These are phyloP conservation scores for Conchocele bisecta DNA, from an alignment of 2,888 invertebrate species.

Conservation along the genomic window DNA sequence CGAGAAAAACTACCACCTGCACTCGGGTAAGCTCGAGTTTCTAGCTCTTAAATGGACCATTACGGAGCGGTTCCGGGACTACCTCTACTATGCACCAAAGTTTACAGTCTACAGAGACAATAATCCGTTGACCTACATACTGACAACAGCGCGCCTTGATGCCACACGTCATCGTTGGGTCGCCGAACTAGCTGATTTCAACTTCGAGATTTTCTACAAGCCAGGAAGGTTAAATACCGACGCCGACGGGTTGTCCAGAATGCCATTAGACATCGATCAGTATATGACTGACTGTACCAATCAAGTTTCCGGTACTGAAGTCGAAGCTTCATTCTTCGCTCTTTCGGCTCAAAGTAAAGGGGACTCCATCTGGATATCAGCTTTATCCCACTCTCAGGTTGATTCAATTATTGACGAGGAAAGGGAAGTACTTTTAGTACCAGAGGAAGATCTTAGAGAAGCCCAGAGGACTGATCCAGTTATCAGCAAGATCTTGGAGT, in stretches of 20 bases:
- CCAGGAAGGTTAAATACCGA: conserved; percentile 16
- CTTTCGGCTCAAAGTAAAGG: neutral
- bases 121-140: conserved; percentile 28
- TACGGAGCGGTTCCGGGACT: conserved; percentile 43
- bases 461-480: conserved; percentile 7
- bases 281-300: neutral
- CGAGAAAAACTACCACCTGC: conserved; percentile 57
- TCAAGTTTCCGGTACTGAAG: neutral
- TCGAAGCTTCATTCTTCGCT: neutral
- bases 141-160: conserved; percentile 32
- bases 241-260: conserved; percentile 27
- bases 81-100: conserved; percentile 36
- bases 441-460: neutral
- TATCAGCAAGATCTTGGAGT: neutral
- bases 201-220: conserved; percentile 26
- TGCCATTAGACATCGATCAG: conserved; percentile 13
- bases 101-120: conserved; percentile 44
- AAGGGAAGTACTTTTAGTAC: neutral
- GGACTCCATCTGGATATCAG: neutral
- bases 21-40: conserved; percentile 50
- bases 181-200: conserved; percentile 24
- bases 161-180: conserved; percentile 25
- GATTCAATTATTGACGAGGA: neutral
- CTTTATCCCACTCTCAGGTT: neutral
- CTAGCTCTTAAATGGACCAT: conserved; percentile 43